These are phyloP conservation scores for Leucoraja erinaceus DNA, from an alignment of 2,113 vertebrate species.

Conservation along the genomic window DNA sequence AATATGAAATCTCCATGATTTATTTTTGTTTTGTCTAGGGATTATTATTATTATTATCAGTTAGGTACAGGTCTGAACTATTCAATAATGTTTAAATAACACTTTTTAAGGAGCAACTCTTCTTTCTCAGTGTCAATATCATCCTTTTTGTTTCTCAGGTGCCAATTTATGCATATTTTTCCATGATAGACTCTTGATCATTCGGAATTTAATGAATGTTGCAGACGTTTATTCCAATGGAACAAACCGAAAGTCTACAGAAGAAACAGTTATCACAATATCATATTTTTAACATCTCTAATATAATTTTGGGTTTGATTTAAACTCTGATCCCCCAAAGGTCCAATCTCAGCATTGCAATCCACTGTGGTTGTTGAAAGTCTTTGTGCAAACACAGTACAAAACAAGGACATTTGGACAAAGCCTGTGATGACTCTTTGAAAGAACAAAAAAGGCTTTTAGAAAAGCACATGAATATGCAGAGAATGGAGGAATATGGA, in stretches of 20 bases:
- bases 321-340: background rate
- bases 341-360: background rate
- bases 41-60: background rate
- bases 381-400: too few species aligned
- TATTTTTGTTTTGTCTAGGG: background rate
- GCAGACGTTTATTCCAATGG: background rate
- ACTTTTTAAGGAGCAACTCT: background rate
- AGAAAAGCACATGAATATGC: too few species aligned
- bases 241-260: background rate
- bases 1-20: background rate
- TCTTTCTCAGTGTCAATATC: background rate
- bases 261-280: background rate
- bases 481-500: too few species aligned
- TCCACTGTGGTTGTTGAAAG: too few species aligned
- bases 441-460: too few species aligned
- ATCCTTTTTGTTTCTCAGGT: background rate
- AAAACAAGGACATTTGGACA: too few species aligned
- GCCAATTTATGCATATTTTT: background rate
- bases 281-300: background rate
- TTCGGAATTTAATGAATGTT: background rate
- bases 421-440: too few species aligned
- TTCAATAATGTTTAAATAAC: background rate
- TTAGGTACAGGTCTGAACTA: background rate
- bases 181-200: background rate
- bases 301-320: background rate